Percentiles rank a stretch among this genome's conserved stretches.
Evolutionary conservation across 2,113 vertebrate species (phyloP).

Genomic region (Passer domesticus): DNA sequence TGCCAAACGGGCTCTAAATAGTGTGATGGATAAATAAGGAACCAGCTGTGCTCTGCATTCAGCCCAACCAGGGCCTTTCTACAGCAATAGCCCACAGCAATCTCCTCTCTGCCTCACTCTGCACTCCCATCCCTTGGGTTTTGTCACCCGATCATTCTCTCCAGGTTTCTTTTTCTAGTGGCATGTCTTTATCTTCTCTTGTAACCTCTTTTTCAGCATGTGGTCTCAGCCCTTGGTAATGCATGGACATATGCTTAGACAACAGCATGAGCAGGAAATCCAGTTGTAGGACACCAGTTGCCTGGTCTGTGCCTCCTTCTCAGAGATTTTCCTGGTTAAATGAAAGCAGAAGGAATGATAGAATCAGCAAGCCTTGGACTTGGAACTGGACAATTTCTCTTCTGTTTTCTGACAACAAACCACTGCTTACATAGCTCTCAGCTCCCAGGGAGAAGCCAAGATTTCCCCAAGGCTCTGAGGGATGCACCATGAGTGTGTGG

Average conservation of each 20-base stretch:
- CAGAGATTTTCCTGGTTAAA: not conserved
- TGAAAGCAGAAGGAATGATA: not conserved
- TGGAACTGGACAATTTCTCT: not conserved
- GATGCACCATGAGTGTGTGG: not conserved
- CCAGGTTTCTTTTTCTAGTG: not conserved
- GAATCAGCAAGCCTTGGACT: not conserved
- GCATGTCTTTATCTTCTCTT: not conserved
- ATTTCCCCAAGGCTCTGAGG: not conserved
- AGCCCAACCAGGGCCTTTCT: not conserved
- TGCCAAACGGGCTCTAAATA: not conserved
- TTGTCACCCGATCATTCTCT: not conserved
- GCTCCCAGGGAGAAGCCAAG: not conserved
- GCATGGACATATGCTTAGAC: not conserved
- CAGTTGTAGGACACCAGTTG: not conserved
- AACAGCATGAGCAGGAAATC: not conserved
- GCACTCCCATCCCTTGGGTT: not conserved
- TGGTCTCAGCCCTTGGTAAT: not conserved
- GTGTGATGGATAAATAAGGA: conserved; percentile 12
- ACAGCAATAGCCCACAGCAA: not conserved
- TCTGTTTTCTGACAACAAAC: conserved; percentile 10
- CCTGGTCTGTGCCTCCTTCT: not conserved
- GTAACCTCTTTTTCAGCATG: not conserved
- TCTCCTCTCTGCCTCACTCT: not conserved
- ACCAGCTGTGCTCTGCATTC: conserved; percentile 5
- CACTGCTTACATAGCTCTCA: not conserved